phyloP scores from a whole-genome alignment of 2,888 invertebrate species.

The Cheilosia urbana region DNA sequence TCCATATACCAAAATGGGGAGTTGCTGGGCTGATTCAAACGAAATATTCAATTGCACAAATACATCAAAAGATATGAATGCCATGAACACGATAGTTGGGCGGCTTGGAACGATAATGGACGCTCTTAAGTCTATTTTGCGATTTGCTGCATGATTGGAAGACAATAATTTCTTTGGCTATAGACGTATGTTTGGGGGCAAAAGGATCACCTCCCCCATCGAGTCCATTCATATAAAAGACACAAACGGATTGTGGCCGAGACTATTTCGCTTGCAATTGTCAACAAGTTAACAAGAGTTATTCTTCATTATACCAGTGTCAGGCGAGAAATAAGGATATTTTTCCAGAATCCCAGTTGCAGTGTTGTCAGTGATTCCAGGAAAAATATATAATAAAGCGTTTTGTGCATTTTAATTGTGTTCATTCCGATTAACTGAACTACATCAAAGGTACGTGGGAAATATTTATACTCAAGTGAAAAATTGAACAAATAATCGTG shows the following conservation, averaged over 20 bases:
- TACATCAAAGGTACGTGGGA: slow-evolving; percentile 9
- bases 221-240: slow-evolving; percentile 50
- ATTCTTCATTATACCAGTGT: neutral
- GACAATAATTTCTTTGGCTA: slow-evolving; percentile 48
- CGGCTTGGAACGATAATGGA: slow-evolving; percentile 28
- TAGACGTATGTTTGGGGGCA: slow-evolving; percentile 13
- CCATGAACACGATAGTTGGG: slow-evolving; percentile 29
- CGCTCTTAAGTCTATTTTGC: slow-evolving; percentile 59
- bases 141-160: slow-evolving; percentile 66
- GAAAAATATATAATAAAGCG: too few species aligned
- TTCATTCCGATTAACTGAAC: neutral
- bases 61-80: slow-evolving; percentile 33
- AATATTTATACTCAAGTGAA: slow-evolving; percentile 1
- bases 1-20: neutral
- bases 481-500: neutral
- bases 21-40: slow-evolving; percentile 21
- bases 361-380: neutral
- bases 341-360: neutral
- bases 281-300: slow-evolving; percentile 37
- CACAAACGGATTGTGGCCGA: neutral
- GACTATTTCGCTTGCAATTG: slow-evolving; percentile 41
- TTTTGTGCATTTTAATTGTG: slow-evolving; percentile 12
- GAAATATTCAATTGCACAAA: slow-evolving; percentile 32
- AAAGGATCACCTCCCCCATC: neutral
- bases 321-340: slow-evolving; percentile 9